Evolutionary conservation across 2,888 invertebrate species (phyloP).

Genomic region (Drosophila rubida): DNA sequence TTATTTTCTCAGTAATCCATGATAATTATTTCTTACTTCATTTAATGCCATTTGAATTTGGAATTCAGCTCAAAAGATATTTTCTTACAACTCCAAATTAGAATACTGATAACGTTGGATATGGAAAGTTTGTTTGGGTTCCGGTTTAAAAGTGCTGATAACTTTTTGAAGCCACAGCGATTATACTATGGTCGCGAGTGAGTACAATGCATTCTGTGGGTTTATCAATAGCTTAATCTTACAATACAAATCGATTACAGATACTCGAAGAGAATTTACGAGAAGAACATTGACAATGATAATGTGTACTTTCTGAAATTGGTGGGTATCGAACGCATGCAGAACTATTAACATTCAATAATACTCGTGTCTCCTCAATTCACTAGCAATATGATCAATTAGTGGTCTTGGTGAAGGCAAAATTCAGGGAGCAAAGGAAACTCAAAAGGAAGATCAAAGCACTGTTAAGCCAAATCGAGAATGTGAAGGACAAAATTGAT

Average conservation of each 20-base stretch:
- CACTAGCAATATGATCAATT: slow-evolving; percentile 17
- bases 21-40: not conserved
- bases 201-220: not conserved
- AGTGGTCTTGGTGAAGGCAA: not conserved
- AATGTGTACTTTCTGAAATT: slow-evolving; percentile 35
- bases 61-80: not conserved
- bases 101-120: not conserved
- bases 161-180: slow-evolving; percentile 9
- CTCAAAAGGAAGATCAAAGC: slow-evolving; percentile 12
- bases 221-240: not conserved
- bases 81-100: slow-evolving; percentile 4
- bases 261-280: slow-evolving; percentile 24
- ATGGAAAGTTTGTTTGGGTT: slow-evolving; percentile 23
- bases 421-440: not conserved
- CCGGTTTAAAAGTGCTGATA: slow-evolving; percentile 3
- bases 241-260: not conserved
- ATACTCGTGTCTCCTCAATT: not conserved
- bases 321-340: slow-evolving; percentile 11
- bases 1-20: not conserved
- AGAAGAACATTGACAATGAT: slow-evolving; percentile 52
- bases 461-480: not conserved
- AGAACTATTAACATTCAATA: not conserved
- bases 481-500: slow-evolving; percentile 6
- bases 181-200: slow-evolving; percentile 5
- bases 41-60: not conserved